Evolutionary conservation across 2,888 invertebrate species (phyloP), one percentile per base, ranked within the genome.

Genomic region (Machimus rusticus): DNA sequence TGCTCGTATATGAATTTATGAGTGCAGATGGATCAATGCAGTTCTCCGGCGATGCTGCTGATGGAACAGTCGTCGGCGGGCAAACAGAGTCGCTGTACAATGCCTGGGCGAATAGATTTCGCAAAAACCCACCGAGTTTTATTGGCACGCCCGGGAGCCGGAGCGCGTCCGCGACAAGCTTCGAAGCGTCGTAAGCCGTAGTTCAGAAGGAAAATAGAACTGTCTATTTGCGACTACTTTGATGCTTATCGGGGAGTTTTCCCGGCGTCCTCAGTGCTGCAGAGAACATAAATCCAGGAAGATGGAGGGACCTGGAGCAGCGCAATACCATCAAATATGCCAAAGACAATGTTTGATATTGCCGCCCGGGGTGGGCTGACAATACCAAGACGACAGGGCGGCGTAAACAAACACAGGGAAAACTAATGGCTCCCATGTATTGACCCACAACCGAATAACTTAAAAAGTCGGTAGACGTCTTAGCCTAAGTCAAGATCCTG

Each of bases 171-270:
- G 66, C 66, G 66, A 9, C 2, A 66, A 66, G 28, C 23, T 66
- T 23, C 12, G 23, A 8, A 66, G 28, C 66, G 28, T 66, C 66
- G 66, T 23, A 19, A 23, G 66, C 66, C 66, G 66, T 66, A 66
- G 66, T 66, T 66, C 66, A 66, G 28, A 81, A 88, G 86, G 79
- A 79, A 79, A 79, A 79, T 51, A 46, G 79, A 79, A 78, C 51
- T 51, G 51, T 79, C 79, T 51, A 79, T 46, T 79, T 28, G 51
- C 46, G 31, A 79, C 79, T 46, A 51, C 28, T 51, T 31, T 51
- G 51, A 51, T 28, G 37, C 51, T 51, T 51, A 79, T 79, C 79
- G 16, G 51, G 46, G 51, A 79, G 23, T 39, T 78, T 78, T 31
- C 79, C 31, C 8, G 51, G 31, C n/a, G 51, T 55, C 46, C 51